Base-by-base conservation (phyloP, 2,888 invertebrate genomes). In the Tuberolachnus salignus region DNA sequence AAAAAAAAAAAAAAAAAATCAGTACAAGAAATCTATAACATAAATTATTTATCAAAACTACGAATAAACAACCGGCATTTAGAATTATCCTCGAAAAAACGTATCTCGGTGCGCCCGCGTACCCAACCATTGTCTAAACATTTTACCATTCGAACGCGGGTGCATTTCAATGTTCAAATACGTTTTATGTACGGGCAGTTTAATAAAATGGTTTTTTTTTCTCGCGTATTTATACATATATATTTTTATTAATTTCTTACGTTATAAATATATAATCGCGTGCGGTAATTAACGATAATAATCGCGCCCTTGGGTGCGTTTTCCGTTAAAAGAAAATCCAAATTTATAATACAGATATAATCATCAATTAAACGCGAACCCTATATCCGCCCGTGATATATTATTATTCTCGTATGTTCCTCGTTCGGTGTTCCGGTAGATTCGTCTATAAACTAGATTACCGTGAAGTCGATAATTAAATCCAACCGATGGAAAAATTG, bases 1-100 rank as follows among this genome's bases (percentile, higher is more conserved):
- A 21, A 23, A 10, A 46, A 23, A 66, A 70, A 42, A 9, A n/a
- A 46, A 69, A 66, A 21, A 70, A n/a, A 70, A 42, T 21, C 55
- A n/a, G 14, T 21, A 42, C n/a, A 42, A 55, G 53, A 70, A 70
- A 70, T 70, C 69, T 55, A 19, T 42, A 21, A 70, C 53, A 70
- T 55, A 55, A 70, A 26, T 19, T 69, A 53, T 69, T 34, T 53
- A 53, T 34, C n/a, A n/a, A n/a, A n/a, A n/a, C n/a, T n/a, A 34
- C 21, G 69, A 53, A 69, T 69, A 26, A 53, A 34, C 23, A 69
- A 69, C 19, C 26, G 3, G 14, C 34, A 34, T 53, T 14, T 13
- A 26, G 51, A n/a, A 26, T 16, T 46, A 16, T 63, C 19, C 10
- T 34, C 21, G 46, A 34, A 34, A 23, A 23, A 67, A 26, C 59